Evolutionary conservation across 2,888 invertebrate species (phyloP), one percentile per base, ranked within the genome.

Genomic region (Neoitamus cyanurus): DNA sequence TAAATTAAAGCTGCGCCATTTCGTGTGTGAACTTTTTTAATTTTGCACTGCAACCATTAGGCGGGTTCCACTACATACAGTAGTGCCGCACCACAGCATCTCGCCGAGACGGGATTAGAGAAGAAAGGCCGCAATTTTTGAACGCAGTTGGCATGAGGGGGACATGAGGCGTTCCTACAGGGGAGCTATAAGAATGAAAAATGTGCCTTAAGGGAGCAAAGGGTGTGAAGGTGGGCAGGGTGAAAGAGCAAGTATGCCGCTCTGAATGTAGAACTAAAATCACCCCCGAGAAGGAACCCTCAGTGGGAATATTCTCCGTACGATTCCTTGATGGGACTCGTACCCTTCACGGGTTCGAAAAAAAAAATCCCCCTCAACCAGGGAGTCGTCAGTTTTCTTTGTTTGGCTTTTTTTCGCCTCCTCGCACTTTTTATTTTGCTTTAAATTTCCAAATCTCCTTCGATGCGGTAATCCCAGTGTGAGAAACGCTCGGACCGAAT

Each of bases 201-300:
- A 75, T 75, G 75, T 75, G 75, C 42, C 75, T 75, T 75, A 75
- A 75, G 75, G 75, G 75, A 75, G 75, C 42, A 37, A 75, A 42
- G 42, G 42, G 75, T 75, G 75, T 42, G 58, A 58, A 58, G 58
- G 58, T 58, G 58, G 58, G 25, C 58, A 25, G 58, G 58, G 58
- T 25, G 58, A 58, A 42, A 42, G 42, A 15, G 42, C 42, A 42
- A 42, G 58, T 25, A 58, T 9, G 20, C 58, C 58, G 58, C 58
- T 58, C 58, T 58, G 58, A 58, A 75, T 42, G 42, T 42, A 28
- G 42, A 75, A 75, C 75, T 75, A 75, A 73, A 75, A 34, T 75
- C 37, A 75, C 42, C 34, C 42, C 75, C 6, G 75, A 75, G 75
- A 28, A 37, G 42, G 31, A 73, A 75, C 37, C 75, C 75, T 75